These are phyloP conservation scores for Pomatorhinus ruficollis DNA, from an alignment of 2,113 vertebrate species.

Conservation along the genomic window DNA sequence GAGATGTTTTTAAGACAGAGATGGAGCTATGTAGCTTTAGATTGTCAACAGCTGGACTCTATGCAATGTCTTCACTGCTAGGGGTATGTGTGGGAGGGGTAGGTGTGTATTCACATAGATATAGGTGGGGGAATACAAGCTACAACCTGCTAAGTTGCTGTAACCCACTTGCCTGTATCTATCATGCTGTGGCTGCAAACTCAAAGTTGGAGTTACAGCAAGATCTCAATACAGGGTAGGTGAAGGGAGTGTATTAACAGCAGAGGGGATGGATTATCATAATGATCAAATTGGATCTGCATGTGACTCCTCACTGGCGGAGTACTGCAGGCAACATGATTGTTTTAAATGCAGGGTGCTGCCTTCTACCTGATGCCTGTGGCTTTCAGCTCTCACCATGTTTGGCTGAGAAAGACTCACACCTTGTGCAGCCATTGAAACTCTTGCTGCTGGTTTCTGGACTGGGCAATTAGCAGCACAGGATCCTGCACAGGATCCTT, in stretches of 20 bases:
- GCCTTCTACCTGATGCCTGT: background rate
- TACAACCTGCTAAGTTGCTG: background rate
- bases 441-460: background rate
- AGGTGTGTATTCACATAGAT: background rate
- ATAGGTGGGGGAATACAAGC: background rate
- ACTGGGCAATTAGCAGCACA: background rate
- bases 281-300: background rate
- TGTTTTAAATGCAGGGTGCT: background rate
- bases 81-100: background rate
- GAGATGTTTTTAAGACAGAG: background rate
- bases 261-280: background rate
- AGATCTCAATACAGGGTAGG: background rate
- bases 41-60: background rate
- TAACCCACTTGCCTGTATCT: background rate
- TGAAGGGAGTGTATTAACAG: background rate
- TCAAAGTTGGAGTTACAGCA: background rate
- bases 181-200: background rate
- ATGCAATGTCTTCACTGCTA: background rate
- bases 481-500: background rate
- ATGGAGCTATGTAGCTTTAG: background rate
- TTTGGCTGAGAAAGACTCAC: background rate
- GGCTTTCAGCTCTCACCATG: background rate
- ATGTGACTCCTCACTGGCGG: background rate
- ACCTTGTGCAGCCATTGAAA: background rate
- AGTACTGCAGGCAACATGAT: background rate